These are phyloP conservation scores for Isoperla grammatica DNA, from an alignment of 2,888 invertebrate genomes.

Conservation along the genomic window DNA sequence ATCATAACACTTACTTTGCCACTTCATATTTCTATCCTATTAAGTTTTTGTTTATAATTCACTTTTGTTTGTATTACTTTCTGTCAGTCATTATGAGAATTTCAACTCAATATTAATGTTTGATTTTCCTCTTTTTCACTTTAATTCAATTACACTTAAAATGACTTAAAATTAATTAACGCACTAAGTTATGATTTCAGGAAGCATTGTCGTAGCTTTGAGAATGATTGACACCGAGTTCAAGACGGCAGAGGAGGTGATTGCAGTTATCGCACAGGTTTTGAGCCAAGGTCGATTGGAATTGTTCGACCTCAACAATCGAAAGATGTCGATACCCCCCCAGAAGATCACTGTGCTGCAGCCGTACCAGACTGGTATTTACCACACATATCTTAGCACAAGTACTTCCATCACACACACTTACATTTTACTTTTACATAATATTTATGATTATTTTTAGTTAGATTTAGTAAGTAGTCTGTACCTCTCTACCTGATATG, in stretches of 20 bases:
- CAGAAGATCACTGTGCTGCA: slow-evolving; percentile 24
- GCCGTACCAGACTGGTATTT: slow-evolving; percentile 13
- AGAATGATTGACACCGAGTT: slow-evolving; percentile 24
- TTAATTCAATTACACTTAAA: too few species aligned
- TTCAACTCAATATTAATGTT: too few species aligned
- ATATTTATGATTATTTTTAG: too few species aligned
- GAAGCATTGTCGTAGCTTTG: slow-evolving; percentile 26
- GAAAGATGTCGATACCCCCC: slow-evolving; percentile 19
- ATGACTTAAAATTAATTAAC: too few species aligned
- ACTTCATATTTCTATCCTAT: neutral
- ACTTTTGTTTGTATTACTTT: neutral
- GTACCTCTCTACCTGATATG: too few species aligned
- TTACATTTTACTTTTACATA: too few species aligned
- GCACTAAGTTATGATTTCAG: too few species aligned
- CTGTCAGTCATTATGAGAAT: too few species aligned
- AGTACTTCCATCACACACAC: too few species aligned
- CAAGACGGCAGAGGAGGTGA: slow-evolving; percentile 24
- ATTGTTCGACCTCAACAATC: slow-evolving; percentile 18
- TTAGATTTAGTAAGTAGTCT: too few species aligned
- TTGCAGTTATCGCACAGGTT: slow-evolving; percentile 21
- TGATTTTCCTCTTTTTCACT: too few species aligned
- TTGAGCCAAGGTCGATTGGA: slow-evolving; percentile 20
- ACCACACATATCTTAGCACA: neutral
- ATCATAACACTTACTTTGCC: too few species aligned
- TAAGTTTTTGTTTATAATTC: neutral